phyloP scores from a whole-genome alignment of 2,888 invertebrate species.

The Thyatira batis region DNA sequence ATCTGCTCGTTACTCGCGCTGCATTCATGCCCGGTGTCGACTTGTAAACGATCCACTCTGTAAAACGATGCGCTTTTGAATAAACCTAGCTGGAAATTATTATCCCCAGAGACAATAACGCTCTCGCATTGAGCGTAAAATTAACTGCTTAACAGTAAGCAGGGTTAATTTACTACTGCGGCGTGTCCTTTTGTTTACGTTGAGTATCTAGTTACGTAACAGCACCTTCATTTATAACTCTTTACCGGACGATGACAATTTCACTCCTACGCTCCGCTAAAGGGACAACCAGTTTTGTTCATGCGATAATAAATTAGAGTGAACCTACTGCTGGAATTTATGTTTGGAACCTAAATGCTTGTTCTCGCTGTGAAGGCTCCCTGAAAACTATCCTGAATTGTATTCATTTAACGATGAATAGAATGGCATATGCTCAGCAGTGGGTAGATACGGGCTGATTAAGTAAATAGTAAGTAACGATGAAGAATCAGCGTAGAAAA shows the following conservation, averaged over 20 bases:
- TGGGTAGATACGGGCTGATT: no score
- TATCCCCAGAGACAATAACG: constrained; percentile 36
- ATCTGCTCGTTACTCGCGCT: constrained; percentile 45
- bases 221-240: background rate
- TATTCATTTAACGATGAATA: no score
- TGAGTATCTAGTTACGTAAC: background rate
- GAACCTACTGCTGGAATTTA: background rate
- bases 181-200: background rate
- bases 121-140: constrained; percentile 34
- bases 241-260: background rate
- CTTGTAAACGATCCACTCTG: constrained; percentile 35
- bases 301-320: background rate
- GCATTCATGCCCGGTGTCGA: constrained; percentile 33
- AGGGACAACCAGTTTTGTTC: background rate
- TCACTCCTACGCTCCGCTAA: background rate
- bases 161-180: constrained; percentile 25
- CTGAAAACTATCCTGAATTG: no score
- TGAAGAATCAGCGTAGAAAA: no score
- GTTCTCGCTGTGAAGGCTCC: background rate
- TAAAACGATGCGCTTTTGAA: constrained; percentile 23
- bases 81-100: constrained; percentile 27
- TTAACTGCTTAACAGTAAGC: constrained; percentile 36
- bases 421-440: no score
- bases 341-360: background rate
- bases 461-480: no score